Evolutionary conservation across 2,888 invertebrate species (phyloP).

Genomic region (Gerosis bhagava): DNA sequence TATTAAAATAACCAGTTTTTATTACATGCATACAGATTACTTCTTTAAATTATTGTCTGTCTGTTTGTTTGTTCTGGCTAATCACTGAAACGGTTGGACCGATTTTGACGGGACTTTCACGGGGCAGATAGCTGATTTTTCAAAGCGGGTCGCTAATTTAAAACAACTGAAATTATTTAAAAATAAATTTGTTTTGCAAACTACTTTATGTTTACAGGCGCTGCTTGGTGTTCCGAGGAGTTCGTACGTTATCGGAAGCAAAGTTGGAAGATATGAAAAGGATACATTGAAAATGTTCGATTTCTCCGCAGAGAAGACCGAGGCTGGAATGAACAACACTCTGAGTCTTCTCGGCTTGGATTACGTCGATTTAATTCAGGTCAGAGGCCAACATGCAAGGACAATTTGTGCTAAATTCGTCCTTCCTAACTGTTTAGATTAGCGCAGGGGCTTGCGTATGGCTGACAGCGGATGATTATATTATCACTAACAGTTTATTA

Average conservation of each 20-base stretch:
- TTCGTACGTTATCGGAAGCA: constrained; percentile 95
- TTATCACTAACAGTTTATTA: too few relatives aligned
- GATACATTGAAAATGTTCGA: constrained; percentile 91
- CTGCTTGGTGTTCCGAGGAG: constrained; percentile 89
- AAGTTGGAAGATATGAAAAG: constrained; percentile 92
- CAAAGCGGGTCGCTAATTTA: too few relatives aligned
- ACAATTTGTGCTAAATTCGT: constrained; percentile 10
- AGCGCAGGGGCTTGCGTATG: neutral
- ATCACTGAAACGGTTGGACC: too few relatives aligned
- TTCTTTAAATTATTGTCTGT: too few relatives aligned
- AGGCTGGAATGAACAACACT: constrained; percentile 89
- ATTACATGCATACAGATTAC: too few relatives aligned
- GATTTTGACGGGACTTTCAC: too few relatives aligned
- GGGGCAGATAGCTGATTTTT: too few relatives aligned
- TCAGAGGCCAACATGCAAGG: constrained; percentile 47
- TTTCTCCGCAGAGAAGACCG: constrained; percentile 89
- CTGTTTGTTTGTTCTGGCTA: too few relatives aligned
- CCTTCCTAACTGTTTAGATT: neutral
- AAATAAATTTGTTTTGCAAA: too few relatives aligned
- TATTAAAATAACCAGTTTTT: too few relatives aligned
- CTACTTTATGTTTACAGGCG: constrained; percentile 81
- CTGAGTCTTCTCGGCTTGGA: constrained; percentile 87
- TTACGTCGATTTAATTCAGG: constrained; percentile 95
- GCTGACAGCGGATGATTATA: too few relatives aligned
- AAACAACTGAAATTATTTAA: too few relatives aligned